Percentiles rank a stretch among this genome's conserved stretches.
These are phyloP conservation scores for Leptoclinus maculatus DNA, from an alignment of 2,797 vertebrate species.

Conservation along the genomic window DNA sequence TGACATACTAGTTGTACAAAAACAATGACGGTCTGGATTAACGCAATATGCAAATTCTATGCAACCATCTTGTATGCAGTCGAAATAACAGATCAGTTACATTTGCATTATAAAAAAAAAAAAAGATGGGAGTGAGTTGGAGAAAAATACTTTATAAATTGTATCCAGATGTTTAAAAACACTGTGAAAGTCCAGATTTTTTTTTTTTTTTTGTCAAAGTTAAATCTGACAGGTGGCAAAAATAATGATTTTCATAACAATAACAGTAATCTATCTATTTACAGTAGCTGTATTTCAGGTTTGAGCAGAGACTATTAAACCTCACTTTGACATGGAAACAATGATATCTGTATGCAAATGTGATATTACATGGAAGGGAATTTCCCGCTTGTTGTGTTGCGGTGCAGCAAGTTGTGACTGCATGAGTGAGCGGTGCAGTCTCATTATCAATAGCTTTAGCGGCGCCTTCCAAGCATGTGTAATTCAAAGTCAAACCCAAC, in stretches of 20 bases:
- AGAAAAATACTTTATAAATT: background rate
- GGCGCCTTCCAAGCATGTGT: background rate
- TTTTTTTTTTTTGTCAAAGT: background rate
- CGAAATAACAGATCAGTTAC: background rate
- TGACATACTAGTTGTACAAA: background rate
- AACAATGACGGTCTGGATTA: background rate
- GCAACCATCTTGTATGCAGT: background rate
- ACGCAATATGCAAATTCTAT: conserved; percentile 11
- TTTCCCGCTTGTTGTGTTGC: conserved; percentile 34
- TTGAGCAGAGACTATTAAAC: conserved; percentile 13
- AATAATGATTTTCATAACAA: background rate
- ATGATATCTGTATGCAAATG: conserved; percentile 50
- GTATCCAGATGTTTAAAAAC: background rate
- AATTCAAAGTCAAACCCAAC: background rate
- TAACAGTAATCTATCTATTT: background rate
- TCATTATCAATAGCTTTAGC: background rate
- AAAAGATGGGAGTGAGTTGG: background rate
- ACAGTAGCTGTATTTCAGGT: background rate
- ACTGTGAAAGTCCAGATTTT: background rate
- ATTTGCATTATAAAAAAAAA: conserved; percentile 11
- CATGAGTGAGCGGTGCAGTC: background rate
- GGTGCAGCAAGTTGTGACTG: conserved; percentile 6
- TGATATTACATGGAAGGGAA: conserved; percentile 17
- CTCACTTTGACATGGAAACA: conserved; percentile 23
- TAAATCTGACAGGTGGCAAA: background rate